Percentiles rank a stretch among this genome's conserved stretches.
Conservation (phyloP, 1,140 invertebrate species). For the Aethina tumida region DNA sequence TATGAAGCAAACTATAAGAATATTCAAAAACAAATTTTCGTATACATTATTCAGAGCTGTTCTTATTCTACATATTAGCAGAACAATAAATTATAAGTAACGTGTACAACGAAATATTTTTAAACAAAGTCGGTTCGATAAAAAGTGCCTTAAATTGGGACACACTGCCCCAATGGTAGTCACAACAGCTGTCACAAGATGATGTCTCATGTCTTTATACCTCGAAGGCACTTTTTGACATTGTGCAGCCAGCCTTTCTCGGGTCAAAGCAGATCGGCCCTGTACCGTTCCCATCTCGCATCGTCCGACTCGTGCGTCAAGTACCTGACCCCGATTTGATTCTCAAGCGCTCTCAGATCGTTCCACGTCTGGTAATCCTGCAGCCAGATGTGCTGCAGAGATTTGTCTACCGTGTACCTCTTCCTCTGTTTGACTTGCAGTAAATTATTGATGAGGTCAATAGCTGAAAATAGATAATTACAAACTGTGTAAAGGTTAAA, state of each 20-base stretch:
- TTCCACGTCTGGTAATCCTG: constrained; percentile 95
- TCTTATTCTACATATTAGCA: too few relatives aligned
- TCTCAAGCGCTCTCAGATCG: constrained; percentile 83
- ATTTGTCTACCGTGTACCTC: constrained; percentile 94
- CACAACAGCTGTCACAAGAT: too few relatives aligned
- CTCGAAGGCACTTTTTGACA: constrained; percentile 32
- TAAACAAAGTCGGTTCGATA: too few relatives aligned
- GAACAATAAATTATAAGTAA: too few relatives aligned
- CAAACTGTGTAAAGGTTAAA: constrained; percentile 4
- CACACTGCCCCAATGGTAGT: too few relatives aligned
- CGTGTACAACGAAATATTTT: too few relatives aligned
- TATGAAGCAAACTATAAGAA: too few relatives aligned
- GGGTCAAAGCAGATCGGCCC: constrained; percentile 29
- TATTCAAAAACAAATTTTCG: too few relatives aligned
- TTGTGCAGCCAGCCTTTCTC: constrained; percentile 32
- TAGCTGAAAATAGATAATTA: constrained; percentile 55
- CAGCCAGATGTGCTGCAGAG: constrained; percentile 88
- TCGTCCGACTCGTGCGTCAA: constrained; percentile 96
- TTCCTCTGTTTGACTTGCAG: constrained; percentile 98
- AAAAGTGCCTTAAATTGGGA: too few relatives aligned
- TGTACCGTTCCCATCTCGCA: constrained; percentile 63
- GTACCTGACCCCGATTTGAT: constrained; percentile 73
- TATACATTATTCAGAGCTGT: too few relatives aligned
- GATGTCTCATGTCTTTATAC: constrained; percentile 23
- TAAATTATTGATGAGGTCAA: constrained; percentile 95